Evolutionary conservation across 1,140 invertebrate species (phyloP).

Genomic region (Calliopsis andreniformis): DNA sequence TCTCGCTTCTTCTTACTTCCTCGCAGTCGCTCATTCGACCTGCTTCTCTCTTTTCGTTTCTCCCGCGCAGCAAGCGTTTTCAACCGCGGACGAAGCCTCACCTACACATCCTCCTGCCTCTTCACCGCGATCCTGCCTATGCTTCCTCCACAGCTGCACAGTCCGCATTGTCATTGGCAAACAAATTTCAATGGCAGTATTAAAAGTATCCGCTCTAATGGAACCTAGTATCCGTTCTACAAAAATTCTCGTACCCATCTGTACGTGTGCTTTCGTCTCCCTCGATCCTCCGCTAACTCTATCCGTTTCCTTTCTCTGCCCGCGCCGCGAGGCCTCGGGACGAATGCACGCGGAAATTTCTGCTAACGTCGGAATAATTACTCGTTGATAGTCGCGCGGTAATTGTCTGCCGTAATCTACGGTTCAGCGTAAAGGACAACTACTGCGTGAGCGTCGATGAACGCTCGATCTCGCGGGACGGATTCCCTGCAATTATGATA

Average conservation of each 20-base stretch:
- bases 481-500: conserved; percentile 11
- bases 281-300: conserved; percentile 16
- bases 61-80: conserved; percentile 29
- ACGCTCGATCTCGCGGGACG: neutral
- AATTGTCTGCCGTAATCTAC: conserved; percentile 48
- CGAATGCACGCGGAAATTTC: conserved; percentile 43
- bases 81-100: conserved; percentile 53
- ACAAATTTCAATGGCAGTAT: conserved; percentile 78
- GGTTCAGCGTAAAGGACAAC: conserved; percentile 15
- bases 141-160: conserved; percentile 44
- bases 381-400: conserved; percentile 38
- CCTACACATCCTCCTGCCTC: conserved; percentile 48
- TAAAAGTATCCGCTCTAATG: conserved; percentile 77
- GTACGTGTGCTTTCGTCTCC: neutral
- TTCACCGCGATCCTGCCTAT: conserved; percentile 33
- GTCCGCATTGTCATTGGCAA: conserved; percentile 78
- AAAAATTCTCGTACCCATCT: conserved; percentile 59
- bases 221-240: conserved; percentile 68
- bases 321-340: neutral
- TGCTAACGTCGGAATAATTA: conserved; percentile 49
- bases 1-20: neutral
- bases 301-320: conserved; percentile 32
- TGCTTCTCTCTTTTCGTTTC: neutral
- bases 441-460: conserved; percentile 15
- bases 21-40: conserved; percentile 2